These are phyloP conservation scores for Aulostomus chinensis DNA, from an alignment of 2,797 vertebrate species.

Conservation along the genomic window DNA sequence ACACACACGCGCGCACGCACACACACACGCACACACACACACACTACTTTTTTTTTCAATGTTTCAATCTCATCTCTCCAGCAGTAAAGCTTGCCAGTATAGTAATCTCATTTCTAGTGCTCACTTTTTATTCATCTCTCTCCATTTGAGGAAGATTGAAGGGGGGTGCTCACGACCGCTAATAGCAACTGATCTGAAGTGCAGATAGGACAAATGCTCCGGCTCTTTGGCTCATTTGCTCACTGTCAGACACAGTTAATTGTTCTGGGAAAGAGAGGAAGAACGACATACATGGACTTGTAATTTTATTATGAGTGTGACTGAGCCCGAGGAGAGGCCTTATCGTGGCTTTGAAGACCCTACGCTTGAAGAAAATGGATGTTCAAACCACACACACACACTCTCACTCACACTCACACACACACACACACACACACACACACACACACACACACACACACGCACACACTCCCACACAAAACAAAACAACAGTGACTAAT, in stretches of 20 bases:
- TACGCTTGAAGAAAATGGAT: constrained; percentile 43
- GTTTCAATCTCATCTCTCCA: constrained; percentile 7
- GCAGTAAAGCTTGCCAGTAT: constrained; percentile 14
- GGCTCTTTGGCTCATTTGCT: constrained; percentile 55
- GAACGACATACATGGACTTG: constrained; percentile 39
- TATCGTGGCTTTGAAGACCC: constrained; percentile 29
- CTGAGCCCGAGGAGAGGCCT: constrained; percentile 35
- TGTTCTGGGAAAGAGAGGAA: constrained; percentile 55
- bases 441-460: too few species aligned
- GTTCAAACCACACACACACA: constrained; percentile 49
- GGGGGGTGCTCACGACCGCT: constrained; percentile 29
- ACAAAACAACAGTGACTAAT: constrained; percentile 40
- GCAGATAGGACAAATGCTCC: constrained; percentile 52
- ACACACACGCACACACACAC: constrained; percentile 1
- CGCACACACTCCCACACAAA: too few species aligned
- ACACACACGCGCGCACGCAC: too few species aligned
- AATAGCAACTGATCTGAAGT: constrained; percentile 54
- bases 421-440: too few species aligned
- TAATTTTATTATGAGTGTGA: constrained; percentile 62
- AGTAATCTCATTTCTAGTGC: constrained; percentile 46
- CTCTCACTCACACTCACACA: too few species aligned
- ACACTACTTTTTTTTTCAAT: constrained; percentile 8
- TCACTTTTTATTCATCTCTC: constrained; percentile 33
- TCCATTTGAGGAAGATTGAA: constrained; percentile 32
- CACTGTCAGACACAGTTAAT: constrained; percentile 42